These are phyloP conservation scores for Lepidurus apus DNA, from an alignment of 1,140 invertebrate genomes.

Conservation along the genomic window DNA sequence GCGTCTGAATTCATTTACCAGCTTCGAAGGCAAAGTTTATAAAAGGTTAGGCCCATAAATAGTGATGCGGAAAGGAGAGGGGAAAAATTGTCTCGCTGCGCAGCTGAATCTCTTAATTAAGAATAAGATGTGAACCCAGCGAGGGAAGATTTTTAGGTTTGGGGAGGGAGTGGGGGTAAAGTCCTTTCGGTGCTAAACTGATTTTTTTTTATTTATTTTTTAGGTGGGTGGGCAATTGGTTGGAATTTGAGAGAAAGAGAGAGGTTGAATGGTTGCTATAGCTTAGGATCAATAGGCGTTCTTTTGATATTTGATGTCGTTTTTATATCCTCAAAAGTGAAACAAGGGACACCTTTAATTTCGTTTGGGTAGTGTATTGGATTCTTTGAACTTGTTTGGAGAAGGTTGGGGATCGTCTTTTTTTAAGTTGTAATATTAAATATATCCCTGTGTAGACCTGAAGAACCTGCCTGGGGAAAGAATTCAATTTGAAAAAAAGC, in stretches of 20 bases:
- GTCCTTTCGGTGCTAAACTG: no score
- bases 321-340: not conserved
- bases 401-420: not conserved
- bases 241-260: not conserved
- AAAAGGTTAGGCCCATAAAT: no score
- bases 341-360: conserved; percentile 7
- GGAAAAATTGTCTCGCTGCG: no score
- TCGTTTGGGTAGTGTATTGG: not conserved
- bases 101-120: no score
- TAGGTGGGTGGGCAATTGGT: not conserved
- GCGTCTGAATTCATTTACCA: no score
- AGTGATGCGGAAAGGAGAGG: no score
- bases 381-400: not conserved
- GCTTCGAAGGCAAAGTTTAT: no score
- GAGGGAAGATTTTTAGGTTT: no score
- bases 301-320: not conserved
- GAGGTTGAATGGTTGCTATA: not conserved
- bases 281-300: not conserved
- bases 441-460: not conserved
- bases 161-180: no score
- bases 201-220: not conserved
- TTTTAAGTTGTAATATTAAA: conserved; percentile 4
- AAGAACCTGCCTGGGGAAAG: not conserved
- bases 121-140: no score
- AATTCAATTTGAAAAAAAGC: conserved; percentile 9